Percentiles rank a stretch among this genome's conserved stretches.
Conservation (phyloP, 2,888 invertebrate species). For the Ormyrus nitidulus region DNA sequence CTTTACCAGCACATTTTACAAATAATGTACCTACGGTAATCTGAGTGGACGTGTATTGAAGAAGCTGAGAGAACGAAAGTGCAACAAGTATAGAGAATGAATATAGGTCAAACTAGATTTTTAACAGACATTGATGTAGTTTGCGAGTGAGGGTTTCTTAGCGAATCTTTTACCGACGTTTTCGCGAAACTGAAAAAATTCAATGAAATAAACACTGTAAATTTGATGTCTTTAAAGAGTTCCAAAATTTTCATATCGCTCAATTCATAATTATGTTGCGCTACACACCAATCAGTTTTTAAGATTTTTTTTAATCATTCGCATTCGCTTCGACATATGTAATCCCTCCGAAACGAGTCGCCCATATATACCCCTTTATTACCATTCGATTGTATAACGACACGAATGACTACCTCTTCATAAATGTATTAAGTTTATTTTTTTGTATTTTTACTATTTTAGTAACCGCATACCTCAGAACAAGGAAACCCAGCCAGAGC, state of each 20-base stretch:
- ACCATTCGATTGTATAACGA: constrained; percentile 54
- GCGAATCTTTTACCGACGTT: constrained; percentile 28
- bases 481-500: constrained; percentile 62
- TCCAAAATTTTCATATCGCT: constrained; percentile 70
- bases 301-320: constrained; percentile 43
- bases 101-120: constrained; percentile 54
- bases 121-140: constrained; percentile 45
- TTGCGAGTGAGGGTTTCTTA: constrained; percentile 46
- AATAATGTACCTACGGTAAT: constrained; percentile 52
- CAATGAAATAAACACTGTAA: constrained; percentile 26
- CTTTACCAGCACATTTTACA: constrained; percentile 63
- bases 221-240: constrained; percentile 59
- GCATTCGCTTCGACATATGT: constrained; percentile 41
- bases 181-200: constrained; percentile 33
- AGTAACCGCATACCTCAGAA: constrained; percentile 74
- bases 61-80: constrained; percentile 21
- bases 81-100: constrained; percentile 26
- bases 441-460: constrained; percentile 74
- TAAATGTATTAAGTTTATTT: constrained; percentile 71
- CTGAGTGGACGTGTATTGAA: constrained; percentile 34
- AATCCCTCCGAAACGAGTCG: constrained; percentile 47
- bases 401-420: constrained; percentile 71
- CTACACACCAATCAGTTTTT: constrained; percentile 31
- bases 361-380: constrained; percentile 35
- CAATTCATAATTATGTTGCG: constrained; percentile 60